Conservation (phyloP, 2,797 vertebrate species). For the Semaprochilodus insignis region DNA sequence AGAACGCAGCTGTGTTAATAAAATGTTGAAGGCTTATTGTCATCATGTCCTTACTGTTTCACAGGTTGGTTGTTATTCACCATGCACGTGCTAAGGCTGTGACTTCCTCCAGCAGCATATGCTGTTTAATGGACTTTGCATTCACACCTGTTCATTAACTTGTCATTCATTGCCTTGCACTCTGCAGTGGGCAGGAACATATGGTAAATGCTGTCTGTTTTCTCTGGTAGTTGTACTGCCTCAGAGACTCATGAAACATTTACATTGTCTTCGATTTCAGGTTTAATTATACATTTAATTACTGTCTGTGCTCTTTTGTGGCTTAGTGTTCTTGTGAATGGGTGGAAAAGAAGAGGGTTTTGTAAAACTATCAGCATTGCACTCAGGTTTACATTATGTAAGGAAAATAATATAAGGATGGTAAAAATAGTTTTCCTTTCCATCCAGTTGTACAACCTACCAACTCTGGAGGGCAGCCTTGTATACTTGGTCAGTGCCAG, state of each 20-base stretch:
- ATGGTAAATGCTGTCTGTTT: not conserved
- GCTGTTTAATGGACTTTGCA: conserved; percentile 1
- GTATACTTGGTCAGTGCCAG: not conserved
- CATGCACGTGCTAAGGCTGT: not conserved
- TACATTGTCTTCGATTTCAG: not conserved
- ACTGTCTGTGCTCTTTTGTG: not conserved
- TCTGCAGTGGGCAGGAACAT: not conserved
- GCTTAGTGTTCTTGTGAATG: not conserved
- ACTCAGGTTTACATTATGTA: not conserved
- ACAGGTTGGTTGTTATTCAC: not conserved
- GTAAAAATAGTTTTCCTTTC: not conserved
- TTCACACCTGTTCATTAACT: conserved; percentile 18
- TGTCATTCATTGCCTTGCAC: conserved; percentile 8
- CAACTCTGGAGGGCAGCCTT: conserved; percentile 43
- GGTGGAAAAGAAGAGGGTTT: not conserved
- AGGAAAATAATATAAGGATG: not conserved
- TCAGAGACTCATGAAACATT: not conserved
- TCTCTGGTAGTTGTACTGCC: not conserved
- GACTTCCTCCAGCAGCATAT: not conserved
- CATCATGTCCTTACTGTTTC: not conserved
- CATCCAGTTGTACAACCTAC: not conserved
- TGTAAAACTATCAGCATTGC: not conserved
- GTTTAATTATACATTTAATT: conserved; percentile 17
- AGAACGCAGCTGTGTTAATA: not conserved
- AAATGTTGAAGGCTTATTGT: too few relatives aligned